Conservation (phyloP, 1,140 invertebrate species). For the Eriosoma lanigerum region DNA sequence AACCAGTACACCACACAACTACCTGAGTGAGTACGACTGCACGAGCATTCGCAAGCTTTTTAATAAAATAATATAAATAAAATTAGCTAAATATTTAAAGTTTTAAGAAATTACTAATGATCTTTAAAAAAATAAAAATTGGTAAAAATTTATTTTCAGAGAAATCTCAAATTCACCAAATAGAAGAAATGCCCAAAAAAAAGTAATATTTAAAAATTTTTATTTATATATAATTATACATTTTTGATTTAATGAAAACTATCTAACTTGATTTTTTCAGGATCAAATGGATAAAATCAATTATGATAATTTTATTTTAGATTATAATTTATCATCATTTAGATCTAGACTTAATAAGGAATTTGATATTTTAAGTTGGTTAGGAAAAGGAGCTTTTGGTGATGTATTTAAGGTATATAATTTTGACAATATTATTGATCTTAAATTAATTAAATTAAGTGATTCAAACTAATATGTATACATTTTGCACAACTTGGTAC, state of each 20-base stretch:
- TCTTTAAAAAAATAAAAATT: no score
- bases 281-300: conserved; percentile 11
- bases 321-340: conserved; percentile 4
- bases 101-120: no score
- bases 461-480: no score
- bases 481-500: no score
- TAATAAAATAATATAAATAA: no score
- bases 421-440: background rate
- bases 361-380: conserved; percentile 80
- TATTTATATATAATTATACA: background rate
- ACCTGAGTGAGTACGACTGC: no score
- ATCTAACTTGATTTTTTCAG: background rate
- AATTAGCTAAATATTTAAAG: no score
- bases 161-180: background rate
- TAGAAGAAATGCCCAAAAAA: background rate
- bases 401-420: conserved; percentile 84
- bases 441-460: background rate
- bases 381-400: conserved; percentile 94
- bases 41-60: no score
- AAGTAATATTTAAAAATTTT: background rate
- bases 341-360: conserved; percentile 71
- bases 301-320: background rate
- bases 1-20: no score
- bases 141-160: conserved; percentile 11
- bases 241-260: background rate